Evolutionary conservation across 2,797 vertebrate genomes (phyloP), one percentile per base, ranked within the genome.

Genomic region (Dryobates pubescens): DNA sequence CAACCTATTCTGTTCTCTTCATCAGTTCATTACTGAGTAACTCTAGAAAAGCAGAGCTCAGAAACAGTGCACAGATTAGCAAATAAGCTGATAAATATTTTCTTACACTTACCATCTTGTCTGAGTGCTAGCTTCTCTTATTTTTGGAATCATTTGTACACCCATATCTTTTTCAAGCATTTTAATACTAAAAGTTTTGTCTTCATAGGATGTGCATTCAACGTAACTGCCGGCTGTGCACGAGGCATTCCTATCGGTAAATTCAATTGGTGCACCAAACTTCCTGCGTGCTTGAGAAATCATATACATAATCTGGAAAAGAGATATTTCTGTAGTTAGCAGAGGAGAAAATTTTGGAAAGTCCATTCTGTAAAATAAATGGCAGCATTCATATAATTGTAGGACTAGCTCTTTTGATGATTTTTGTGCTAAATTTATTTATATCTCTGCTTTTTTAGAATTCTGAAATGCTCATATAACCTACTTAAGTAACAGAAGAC

Each of bases 171-270:
- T 98, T 96, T 98, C 98, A 93, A 98, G 96, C 63, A 94, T 96
- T 78, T 96, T 98, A 95, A 99, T 96, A 90, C 93, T 98, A 95
- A 98, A 99, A 80, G 96, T 98, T 88, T 96, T 97, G 90, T 99
- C 98, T 86, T 97, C 77, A 51, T 99, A 99, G 57, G 98, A 96
- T 0, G 77, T 57, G 56, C 98, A 99, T 89, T 98, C 98, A 77
- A 98, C 49, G 16, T 96, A 97, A 77, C 81, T 92, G 10, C 98
- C 97, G 92, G 97, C 98, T 17, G 95, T 89, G 12, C 97, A 94
- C 53, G 97, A 97, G 76, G 97, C 89, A 30, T 97, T 98, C 77
- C 89, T 96, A 95, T 99, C 98, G 6, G 97, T 97, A 92, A 99
- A 99, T 36, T 47, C 34, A 68, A 98, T 69, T 0, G 96, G 98